A percentile compares a stretch with the other conserved stretches of the same genome.
Evolutionary conservation across 2,888 invertebrate genomes (phyloP).

Genomic region (Drosophila anomelani): DNA sequence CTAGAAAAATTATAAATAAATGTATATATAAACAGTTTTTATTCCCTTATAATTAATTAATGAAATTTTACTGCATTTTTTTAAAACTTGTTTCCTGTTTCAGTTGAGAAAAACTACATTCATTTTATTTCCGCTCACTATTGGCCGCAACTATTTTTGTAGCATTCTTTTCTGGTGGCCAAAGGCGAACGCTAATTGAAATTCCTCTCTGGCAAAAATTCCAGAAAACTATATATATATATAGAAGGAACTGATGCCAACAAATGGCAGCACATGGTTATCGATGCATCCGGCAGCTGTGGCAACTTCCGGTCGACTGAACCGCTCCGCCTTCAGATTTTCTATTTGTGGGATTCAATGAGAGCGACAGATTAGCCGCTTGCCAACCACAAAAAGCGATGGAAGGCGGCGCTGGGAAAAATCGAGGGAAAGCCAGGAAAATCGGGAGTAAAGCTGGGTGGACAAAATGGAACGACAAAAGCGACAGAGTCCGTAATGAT

Average conservation of each 20-base stretch:
- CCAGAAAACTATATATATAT: background rate
- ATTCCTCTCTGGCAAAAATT: slow-evolving; percentile 46
- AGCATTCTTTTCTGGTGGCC: slow-evolving; percentile 36
- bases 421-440: slow-evolving; percentile 11
- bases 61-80: no score
- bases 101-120: background rate
- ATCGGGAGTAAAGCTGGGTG: slow-evolving; percentile 2
- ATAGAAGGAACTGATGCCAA: slow-evolving; percentile 6
- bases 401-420: slow-evolving; percentile 10
- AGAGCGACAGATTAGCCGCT: slow-evolving; percentile 69
- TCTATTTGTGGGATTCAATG: slow-evolving; percentile 56
- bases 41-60: background rate
- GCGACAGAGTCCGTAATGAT: slow-evolving; percentile 71
- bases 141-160: slow-evolving; percentile 21
- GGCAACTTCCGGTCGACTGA: slow-evolving; percentile 61
- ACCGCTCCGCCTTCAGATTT: slow-evolving; percentile 19
- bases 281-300: slow-evolving; percentile 77
- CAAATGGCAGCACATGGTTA: slow-evolving; percentile 65
- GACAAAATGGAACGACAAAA: slow-evolving; percentile 48
- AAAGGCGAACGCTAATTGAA: slow-evolving; percentile 66
- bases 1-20: background rate
- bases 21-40: no score
- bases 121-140: background rate
- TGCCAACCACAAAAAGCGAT: slow-evolving; percentile 40
- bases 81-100: background rate